Evolutionary conservation across 2,113 vertebrate genomes (phyloP).

Genomic region (Eublepharis macularius): DNA sequence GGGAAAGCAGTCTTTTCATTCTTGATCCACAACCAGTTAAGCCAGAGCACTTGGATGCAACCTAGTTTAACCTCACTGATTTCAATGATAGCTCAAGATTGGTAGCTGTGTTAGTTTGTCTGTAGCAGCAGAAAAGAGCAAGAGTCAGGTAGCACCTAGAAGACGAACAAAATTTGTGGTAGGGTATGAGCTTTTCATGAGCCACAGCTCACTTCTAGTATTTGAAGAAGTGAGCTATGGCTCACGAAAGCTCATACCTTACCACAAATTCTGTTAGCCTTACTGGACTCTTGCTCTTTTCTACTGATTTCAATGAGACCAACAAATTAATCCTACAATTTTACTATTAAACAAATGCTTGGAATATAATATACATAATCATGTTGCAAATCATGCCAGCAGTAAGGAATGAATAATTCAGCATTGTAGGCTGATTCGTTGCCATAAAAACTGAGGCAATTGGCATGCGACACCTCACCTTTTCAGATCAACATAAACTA

Average conservation of each 20-base stretch:
- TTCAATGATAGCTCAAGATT: no score
- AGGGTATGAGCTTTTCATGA: no score
- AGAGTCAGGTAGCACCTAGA: no score
- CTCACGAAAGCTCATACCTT: no score
- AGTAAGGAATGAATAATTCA: background rate
- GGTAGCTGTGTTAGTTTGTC: no score
- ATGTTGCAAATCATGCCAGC: background rate
- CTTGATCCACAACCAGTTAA: constrained; percentile 3
- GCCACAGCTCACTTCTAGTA: no score
- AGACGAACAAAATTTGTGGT: no score
- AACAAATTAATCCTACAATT: background rate
- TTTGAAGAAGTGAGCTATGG: no score
- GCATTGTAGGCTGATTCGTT: background rate
- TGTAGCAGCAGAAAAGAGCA: no score
- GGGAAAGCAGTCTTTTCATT: background rate
- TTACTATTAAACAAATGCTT: background rate
- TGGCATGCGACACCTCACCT: background rate
- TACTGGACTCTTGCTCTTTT: no score
- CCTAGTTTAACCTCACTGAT: background rate
- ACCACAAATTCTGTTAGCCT: no score
- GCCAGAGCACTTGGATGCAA: constrained; percentile 4
- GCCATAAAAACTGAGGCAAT: background rate
- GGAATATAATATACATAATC: background rate
- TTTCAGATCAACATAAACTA: background rate
- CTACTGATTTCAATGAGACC: background rate